Conservation (phyloP, 1,140 invertebrate genomes). For the Laodelphax striatellus region DNA sequence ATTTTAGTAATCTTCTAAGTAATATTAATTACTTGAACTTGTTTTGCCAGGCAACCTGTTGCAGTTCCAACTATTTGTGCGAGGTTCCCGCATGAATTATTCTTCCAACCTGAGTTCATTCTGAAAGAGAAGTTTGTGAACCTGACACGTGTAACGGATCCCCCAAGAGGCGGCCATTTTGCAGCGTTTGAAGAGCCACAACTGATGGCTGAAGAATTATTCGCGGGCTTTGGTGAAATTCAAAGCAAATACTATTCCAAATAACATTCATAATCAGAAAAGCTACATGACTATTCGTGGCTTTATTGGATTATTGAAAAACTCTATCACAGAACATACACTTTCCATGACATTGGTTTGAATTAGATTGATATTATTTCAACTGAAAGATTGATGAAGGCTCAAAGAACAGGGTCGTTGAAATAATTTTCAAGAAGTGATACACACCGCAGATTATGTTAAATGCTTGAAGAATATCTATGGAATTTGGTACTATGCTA, state of each 20-base stretch:
- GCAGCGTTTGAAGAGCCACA: slow-evolving; percentile 67
- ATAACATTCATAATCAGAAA: background rate
- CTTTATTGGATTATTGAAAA: no score
- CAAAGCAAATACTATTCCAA: background rate
- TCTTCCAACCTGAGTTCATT: slow-evolving; percentile 42
- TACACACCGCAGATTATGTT: no score
- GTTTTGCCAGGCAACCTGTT: slow-evolving; percentile 43
- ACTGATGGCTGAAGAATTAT: slow-evolving; percentile 50
- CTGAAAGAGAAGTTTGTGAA: slow-evolving; percentile 47
- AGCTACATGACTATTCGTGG: background rate
- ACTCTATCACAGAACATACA: background rate
- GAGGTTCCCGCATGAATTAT: slow-evolving; percentile 49
- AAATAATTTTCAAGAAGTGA: no score
- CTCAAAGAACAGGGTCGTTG: no score
- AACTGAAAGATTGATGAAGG: no score
- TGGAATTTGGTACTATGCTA: no score
- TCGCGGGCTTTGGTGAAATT: background rate
- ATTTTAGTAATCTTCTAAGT: no score
- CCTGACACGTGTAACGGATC: slow-evolving; percentile 46
- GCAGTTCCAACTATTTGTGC: slow-evolving; percentile 50
- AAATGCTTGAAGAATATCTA: no score
- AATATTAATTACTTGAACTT: no score
- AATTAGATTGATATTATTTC: no score
- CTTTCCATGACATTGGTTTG: no score
- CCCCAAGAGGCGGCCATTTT: slow-evolving; percentile 69